These are phyloP conservation scores for Sphaerophoria taeniata DNA, from an alignment of 2,888 invertebrate genomes.

Conservation along the genomic window DNA sequence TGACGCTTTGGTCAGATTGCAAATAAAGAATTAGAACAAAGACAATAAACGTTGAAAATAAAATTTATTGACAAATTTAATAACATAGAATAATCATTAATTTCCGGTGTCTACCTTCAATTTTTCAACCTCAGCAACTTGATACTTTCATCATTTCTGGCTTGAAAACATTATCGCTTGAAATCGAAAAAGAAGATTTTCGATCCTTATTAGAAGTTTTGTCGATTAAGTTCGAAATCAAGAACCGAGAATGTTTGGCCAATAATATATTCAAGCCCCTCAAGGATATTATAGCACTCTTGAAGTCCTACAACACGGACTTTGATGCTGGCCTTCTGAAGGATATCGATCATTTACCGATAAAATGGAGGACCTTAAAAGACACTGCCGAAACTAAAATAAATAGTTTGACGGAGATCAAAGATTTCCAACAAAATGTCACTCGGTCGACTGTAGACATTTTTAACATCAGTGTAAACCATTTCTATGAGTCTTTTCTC, in stretches of 20 bases:
- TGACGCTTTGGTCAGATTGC: conserved; percentile 14
- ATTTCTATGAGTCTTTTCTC: conserved; percentile 54
- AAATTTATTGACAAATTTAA: conserved; percentile 24
- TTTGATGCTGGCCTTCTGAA: conserved; percentile 91
- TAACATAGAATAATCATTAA: conserved; percentile 37
- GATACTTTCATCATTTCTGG: conserved; percentile 91
- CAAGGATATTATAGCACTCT: conserved; percentile 91
- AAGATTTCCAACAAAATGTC: conserved; percentile 93
- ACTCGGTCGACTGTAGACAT: conserved; percentile 91
- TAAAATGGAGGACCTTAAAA: conserved; percentile 93
- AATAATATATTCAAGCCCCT: conserved; percentile 96
- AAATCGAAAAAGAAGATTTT: conserved; percentile 92
- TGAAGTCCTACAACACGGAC: conserved; percentile 93
- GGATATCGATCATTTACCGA: conserved; percentile 92
- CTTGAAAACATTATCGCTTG: conserved; percentile 88
- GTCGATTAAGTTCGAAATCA: conserved; percentile 88
- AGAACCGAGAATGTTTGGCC: conserved; percentile 90
- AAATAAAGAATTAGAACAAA: conserved; percentile 49
- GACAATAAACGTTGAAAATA: conserved; percentile 31
- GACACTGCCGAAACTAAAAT: conserved; percentile 92
- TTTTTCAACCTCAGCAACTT: conserved; percentile 84
- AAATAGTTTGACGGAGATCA: conserved; percentile 93
- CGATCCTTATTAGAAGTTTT: conserved; percentile 92
- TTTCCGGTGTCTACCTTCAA: conserved; percentile 26
- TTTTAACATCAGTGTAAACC: conserved; percentile 90